Evolutionary conservation across 1,140 invertebrate species (phyloP), one percentile per base, ranked within the genome.

Genomic region (Stenopsyche tienmushanensis): DNA sequence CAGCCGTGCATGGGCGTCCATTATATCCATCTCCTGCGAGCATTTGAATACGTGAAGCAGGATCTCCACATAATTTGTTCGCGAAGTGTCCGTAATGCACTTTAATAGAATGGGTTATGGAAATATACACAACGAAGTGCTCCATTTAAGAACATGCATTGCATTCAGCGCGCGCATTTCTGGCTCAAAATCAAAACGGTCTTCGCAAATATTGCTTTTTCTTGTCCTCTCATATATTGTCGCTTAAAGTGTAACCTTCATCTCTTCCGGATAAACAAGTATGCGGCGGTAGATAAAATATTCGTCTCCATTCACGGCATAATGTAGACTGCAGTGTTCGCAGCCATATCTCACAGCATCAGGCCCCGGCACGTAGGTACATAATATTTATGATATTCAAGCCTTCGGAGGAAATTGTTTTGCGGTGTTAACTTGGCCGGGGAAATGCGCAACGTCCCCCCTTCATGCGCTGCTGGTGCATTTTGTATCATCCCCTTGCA

Each of bases 321-420:
- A 18, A 13, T 34, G 47, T 8, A 21, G 15, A 50, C 49, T 52
- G 52, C 17, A n/a, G n/a, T n/a, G n/a, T n/a, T 26, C 44, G 41
- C 64, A 39, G 42, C 63, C 29, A 49, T 58, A 49, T 65, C 54
- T 65, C 53, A 58, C 42, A n/a, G 53, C 47, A 59, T 59, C 64
- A 59, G 41, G 17, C 42, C 29, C 42, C 8, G 21, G 42, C 55
- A 18, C 15, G 54, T 15, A 15, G 26, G 13, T 15, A 63, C 53
- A 60, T 26, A 42, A 59, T 59, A 67, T 67, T 64, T 67, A 67
- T 64, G 66, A 67, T 59, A 59, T 64, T 63, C 60, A 23, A 52
- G 42, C 17, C 52, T 50, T 20, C 42, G 15, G 39, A 25, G 60
- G 50, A 68, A 68, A 68, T 68, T 68, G 62, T 68, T 68, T 68